These are phyloP conservation scores for Acleris cristana DNA, from an alignment of 2,888 invertebrate genomes.

Conservation along the genomic window DNA sequence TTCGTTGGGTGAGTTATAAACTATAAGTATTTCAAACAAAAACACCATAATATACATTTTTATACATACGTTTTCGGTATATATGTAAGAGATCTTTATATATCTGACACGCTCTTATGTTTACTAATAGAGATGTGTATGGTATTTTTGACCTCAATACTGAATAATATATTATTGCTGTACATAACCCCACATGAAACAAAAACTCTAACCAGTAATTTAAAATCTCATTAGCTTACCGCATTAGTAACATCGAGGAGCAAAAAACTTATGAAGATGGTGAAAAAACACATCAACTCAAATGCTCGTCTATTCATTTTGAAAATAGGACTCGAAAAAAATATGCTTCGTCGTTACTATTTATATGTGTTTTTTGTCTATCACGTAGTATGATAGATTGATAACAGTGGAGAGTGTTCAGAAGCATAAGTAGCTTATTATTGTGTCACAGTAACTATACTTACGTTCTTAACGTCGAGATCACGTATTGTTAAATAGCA, in stretches of 20 bases:
- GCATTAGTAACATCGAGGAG: constrained; percentile 45
- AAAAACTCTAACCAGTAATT: constrained; percentile 31
- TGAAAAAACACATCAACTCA: constrained; percentile 33
- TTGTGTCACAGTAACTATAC: constrained; percentile 45
- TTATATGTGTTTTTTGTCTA: constrained; percentile 52
- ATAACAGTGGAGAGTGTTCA: constrained; percentile 48
- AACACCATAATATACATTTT: too few species aligned
- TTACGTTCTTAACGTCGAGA: constrained; percentile 23
- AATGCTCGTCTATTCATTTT: constrained; percentile 45
- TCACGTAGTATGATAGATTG: constrained; percentile 53
- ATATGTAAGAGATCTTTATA: too few species aligned
- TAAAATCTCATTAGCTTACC: constrained; percentile 48
- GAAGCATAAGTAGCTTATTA: constrained; percentile 47
- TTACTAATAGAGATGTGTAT: too few species aligned
- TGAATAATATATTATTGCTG: too few species aligned
- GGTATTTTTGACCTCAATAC: too few species aligned
- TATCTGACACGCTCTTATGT: too few species aligned
- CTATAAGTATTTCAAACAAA: too few species aligned
- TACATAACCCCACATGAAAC: background rate
- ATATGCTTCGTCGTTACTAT: constrained; percentile 40
- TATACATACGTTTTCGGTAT: too few species aligned
- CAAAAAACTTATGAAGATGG: constrained; percentile 40
- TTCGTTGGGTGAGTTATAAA: too few species aligned
- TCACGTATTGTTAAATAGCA: background rate
- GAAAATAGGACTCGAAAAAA: constrained; percentile 39